Conservation (phyloP, 1,140 invertebrate genomes). For the Aricia agestis region DNA sequence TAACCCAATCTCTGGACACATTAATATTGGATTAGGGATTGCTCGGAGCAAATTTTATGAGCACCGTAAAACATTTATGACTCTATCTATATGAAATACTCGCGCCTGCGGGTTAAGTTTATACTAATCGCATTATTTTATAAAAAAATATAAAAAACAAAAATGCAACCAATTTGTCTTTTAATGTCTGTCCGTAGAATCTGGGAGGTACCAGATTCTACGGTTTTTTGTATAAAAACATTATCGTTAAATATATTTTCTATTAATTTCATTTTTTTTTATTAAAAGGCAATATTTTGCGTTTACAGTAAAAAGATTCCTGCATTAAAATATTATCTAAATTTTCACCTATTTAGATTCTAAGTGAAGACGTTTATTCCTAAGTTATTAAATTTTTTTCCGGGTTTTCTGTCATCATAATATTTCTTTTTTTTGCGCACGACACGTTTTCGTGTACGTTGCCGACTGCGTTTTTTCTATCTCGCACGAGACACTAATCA, state of each 20-base stretch:
- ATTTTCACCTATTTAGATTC: no score
- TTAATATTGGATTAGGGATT: conserved; percentile 34
- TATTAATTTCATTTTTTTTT: no score
- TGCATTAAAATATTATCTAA: no score
- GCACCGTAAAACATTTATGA: conserved; percentile 32
- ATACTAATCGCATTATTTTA: background rate
- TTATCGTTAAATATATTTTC: no score
- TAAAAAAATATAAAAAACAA: background rate
- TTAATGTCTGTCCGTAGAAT: no score
- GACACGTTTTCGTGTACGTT: background rate
- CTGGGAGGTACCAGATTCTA: background rate
- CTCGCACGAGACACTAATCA: conserved; percentile 22
- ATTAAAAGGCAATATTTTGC: no score
- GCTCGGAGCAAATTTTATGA: conserved; percentile 29
- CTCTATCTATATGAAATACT: conserved; percentile 27
- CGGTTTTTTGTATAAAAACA: background rate
- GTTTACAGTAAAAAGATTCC: no score
- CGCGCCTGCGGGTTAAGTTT: conserved; percentile 16
- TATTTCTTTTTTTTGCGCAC: background rate
- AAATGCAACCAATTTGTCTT: background rate
- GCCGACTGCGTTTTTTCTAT: conserved; percentile 10
- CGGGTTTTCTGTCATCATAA: background rate
- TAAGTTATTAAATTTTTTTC: no score
- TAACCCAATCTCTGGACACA: conserved; percentile 24
- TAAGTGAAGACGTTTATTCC: no score